These are phyloP conservation scores for Drosophila miranda DNA, from an alignment of 1,140 invertebrate species.

Conservation along the genomic window DNA sequence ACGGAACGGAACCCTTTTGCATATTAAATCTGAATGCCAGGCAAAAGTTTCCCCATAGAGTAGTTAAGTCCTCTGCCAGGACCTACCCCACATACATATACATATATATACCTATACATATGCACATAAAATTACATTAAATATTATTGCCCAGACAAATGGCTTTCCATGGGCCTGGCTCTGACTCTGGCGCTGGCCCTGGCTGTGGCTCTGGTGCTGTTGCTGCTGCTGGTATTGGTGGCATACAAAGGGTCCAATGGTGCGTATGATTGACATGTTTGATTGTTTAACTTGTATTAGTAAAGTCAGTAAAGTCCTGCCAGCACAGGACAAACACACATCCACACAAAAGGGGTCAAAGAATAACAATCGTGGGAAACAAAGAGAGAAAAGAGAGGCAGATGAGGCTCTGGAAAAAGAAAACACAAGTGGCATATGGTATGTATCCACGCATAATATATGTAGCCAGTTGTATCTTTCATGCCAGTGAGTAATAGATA, in stretches of 20 bases:
- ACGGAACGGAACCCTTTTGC: constrained; percentile 3
- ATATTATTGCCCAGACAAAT: constrained; percentile 42
- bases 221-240: constrained; percentile 22
- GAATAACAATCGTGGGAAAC: neutral
- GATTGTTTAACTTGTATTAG: constrained; percentile 63
- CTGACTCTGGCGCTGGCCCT: no score
- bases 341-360: constrained; percentile 1
- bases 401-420: no score
- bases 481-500: no score
- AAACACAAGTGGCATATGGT: no score
- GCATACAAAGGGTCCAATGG: constrained; percentile 44
- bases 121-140: constrained; percentile 53
- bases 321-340: constrained; percentile 8
- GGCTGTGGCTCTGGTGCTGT: constrained; percentile 1
- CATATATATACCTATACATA: constrained; percentile 8
- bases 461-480: no score
- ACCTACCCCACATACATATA: neutral
- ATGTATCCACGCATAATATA: no score
- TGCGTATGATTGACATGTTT: constrained; percentile 71
- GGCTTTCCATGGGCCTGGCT: constrained; percentile 5
- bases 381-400: no score
- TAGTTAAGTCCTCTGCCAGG: constrained; percentile 14
- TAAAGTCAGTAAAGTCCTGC: constrained; percentile 40
- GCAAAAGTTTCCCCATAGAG: constrained; percentile 18
- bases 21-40: constrained; percentile 10